A percentile compares a stretch with the other conserved stretches of the same genome.
Evolutionary conservation across 2,113 vertebrate genomes (phyloP).

Genomic region (Laterallus jamaicensis): DNA sequence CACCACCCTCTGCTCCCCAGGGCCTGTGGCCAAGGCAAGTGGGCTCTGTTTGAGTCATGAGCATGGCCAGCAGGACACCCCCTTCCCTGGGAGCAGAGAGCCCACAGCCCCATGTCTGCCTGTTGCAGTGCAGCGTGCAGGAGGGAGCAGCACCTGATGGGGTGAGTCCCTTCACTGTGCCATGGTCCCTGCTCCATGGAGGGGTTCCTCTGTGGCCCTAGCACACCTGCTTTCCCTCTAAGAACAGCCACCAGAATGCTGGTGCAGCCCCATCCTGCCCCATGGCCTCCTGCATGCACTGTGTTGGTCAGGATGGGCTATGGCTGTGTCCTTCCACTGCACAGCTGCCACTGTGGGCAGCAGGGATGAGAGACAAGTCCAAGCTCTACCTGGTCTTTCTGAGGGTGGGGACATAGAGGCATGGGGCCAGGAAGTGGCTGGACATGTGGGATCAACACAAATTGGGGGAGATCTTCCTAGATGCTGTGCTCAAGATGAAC

Average conservation of each 20-base stretch:
- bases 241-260: not conserved
- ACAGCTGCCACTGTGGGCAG: not conserved
- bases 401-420: not conserved
- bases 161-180: not conserved
- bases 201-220: not conserved
- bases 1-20: not conserved
- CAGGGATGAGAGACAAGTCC: not conserved
- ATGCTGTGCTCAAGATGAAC: not conserved
- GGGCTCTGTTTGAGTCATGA: not conserved
- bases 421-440: not conserved
- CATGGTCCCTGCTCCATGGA: not conserved
- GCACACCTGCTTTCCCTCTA: not conserved
- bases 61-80: not conserved
- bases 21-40: not conserved
- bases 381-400: not conserved
- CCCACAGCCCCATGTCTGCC: not conserved
- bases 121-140: accelerated
- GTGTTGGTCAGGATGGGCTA: not conserved
- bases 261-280: not conserved
- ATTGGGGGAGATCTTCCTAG: not conserved
- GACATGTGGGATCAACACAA: not conserved
- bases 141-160: not conserved
- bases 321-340: not conserved
- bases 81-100: not conserved
- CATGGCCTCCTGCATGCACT: accelerated